Conservation (phyloP, 2,113 vertebrate species). For the Smithornis capensis region DNA sequence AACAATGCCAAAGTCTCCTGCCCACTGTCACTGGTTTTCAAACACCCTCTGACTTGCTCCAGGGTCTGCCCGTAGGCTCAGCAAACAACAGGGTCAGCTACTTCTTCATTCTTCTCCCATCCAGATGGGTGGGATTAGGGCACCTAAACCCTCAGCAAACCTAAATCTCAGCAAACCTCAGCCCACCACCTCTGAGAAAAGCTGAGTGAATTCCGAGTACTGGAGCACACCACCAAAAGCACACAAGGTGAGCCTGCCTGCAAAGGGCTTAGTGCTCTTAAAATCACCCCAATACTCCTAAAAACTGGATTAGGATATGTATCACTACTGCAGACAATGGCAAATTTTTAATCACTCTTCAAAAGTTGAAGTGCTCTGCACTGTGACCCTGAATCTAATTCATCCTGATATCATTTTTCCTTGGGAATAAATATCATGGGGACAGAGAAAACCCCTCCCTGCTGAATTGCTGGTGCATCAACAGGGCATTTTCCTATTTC, state of each 20-base stretch:
- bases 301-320: not conserved
- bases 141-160: not conserved
- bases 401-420: not conserved
- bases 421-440: not conserved
- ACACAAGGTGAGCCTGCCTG: fast-evolving
- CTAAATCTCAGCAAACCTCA: not conserved
- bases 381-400: fast-evolving
- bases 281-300: not conserved
- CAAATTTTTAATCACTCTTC: not conserved
- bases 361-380: fast-evolving
- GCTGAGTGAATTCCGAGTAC: fast-evolving
- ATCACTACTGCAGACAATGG: not conserved
- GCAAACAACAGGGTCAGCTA: not conserved
- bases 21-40: not conserved
- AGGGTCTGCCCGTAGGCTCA: not conserved
- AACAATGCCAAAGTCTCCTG: not conserved
- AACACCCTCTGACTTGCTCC: not conserved
- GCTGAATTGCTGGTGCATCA: not conserved
- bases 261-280: not conserved
- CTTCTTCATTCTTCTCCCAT: not conserved
- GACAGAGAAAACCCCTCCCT: not conserved
- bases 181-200: not conserved
- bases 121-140: not conserved
- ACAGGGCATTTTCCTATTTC: fast-evolving
- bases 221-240: fast-evolving